Percentiles rank a stretch among this genome's conserved stretches.
These are phyloP conservation scores for Epirrhoe alternata DNA, from an alignment of 2,888 invertebrate genomes.

Conservation along the genomic window DNA sequence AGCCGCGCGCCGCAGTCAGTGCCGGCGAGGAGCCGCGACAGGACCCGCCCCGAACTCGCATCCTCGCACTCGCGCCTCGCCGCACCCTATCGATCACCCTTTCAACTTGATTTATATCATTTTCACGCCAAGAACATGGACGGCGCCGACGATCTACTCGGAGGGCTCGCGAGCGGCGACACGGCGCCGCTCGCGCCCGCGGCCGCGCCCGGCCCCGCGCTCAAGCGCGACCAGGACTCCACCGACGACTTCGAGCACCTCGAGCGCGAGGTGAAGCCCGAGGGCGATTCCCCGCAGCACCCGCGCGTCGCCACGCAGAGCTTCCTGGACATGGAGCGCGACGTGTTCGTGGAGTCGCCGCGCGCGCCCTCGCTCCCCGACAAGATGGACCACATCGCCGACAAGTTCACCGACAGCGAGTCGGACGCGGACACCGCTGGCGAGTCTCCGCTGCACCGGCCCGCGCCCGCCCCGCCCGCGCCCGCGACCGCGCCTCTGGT, in stretches of 20 bases:
- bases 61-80: slow-evolving; percentile 52
- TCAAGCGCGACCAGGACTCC: slow-evolving; percentile 88
- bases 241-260: slow-evolving; percentile 91
- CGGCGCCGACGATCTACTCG: slow-evolving; percentile 67
- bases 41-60: slow-evolving; percentile 63
- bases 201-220: slow-evolving; percentile 43
- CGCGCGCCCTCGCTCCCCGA: slow-evolving; percentile 70
- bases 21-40: slow-evolving; percentile 72
- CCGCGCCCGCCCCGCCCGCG: slow-evolving; percentile 59
- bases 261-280: slow-evolving; percentile 84
- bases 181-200: slow-evolving; percentile 38
- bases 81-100: slow-evolving; percentile 68
- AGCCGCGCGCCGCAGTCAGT: slow-evolving; percentile 69
- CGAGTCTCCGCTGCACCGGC: slow-evolving; percentile 76
- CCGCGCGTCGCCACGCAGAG: slow-evolving; percentile 68
- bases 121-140: slow-evolving; percentile 63
- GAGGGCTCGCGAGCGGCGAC: slow-evolving; percentile 72
- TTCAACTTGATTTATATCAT: slow-evolving; percentile 47
- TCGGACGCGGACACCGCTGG: slow-evolving; percentile 81
- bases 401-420: slow-evolving; percentile 86
- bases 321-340: slow-evolving; percentile 81
- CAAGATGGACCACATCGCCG: slow-evolving; percentile 76
- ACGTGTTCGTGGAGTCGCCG: slow-evolving; percentile 69
- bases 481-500: slow-evolving; percentile 45
- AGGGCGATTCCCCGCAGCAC: slow-evolving; percentile 61